These are phyloP conservation scores for Erythrocercus mccallii DNA, from an alignment of 2,113 vertebrate genomes.

Conservation along the genomic window DNA sequence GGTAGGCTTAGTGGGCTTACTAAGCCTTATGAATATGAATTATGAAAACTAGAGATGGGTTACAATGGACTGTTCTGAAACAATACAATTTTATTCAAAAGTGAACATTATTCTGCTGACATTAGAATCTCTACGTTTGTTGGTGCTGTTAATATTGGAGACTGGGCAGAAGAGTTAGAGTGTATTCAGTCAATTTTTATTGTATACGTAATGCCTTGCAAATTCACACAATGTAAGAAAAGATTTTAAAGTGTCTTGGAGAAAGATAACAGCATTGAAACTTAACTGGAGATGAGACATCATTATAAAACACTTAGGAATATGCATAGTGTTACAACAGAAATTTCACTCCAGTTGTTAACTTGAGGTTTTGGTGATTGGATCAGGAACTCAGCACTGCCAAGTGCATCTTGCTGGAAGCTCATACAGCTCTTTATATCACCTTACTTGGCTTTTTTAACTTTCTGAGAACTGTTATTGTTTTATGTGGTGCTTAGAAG, in stretches of 20 bases:
- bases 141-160: neutral
- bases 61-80: neutral
- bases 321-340: neutral
- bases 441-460: neutral
- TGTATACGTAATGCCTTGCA: neutral
- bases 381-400: neutral
- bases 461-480: neutral
- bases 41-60: neutral
- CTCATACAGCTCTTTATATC: neutral
- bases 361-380: neutral
- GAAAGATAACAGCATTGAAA: neutral
- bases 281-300: neutral
- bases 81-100: neutral
- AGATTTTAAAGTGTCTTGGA: neutral
- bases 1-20: neutral
- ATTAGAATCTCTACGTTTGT: neutral
- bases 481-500: neutral
- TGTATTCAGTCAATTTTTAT: neutral
- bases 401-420: neutral
- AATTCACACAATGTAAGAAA: neutral
- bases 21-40: neutral
- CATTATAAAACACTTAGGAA: neutral
- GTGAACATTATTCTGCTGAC: neutral
- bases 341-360: neutral
- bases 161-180: neutral